A percentile compares a stretch with the other conserved stretches of the same genome.
Conservation (phyloP, 2,797 vertebrate species). For the Malacoctenus gilli region DNA sequence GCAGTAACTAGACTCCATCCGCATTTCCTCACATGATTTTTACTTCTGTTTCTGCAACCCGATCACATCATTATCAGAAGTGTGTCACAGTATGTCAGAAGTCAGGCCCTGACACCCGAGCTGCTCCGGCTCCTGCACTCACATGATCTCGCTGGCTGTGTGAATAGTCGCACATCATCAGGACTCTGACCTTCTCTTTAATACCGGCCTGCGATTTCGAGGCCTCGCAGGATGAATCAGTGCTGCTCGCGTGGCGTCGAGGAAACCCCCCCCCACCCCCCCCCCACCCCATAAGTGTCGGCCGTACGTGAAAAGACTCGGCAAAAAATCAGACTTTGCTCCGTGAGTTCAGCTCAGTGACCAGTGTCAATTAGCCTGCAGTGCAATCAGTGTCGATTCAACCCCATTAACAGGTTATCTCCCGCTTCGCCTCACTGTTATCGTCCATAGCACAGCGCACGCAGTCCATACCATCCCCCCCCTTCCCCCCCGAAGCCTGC, state of each 20-base stretch:
- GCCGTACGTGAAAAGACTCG: too few relatives aligned
- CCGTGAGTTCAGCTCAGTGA: neutral
- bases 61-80: neutral
- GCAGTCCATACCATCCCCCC: slow-evolving; percentile 41
- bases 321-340: too few relatives aligned
- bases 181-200: slow-evolving; percentile 10
- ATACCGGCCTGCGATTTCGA: neutral
- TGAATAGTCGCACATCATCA: slow-evolving; percentile 9
- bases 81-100: slow-evolving; percentile 16
- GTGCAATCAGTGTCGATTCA: slow-evolving; percentile 41
- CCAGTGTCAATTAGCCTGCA: slow-evolving; percentile 30
- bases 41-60: neutral
- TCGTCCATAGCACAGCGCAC: slow-evolving; percentile 35
- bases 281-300: too few relatives aligned
- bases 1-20: neutral
- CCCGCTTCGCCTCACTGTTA: slow-evolving; percentile 16
- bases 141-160: slow-evolving; percentile 1
- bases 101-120: slow-evolving; percentile 14
- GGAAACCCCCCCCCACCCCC: too few relatives aligned
- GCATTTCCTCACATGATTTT: neutral
- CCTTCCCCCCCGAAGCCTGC: slow-evolving; percentile 12
- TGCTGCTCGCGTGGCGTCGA: too few relatives aligned
- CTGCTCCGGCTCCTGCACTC: neutral
- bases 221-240: too few relatives aligned
- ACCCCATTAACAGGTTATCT: slow-evolving; percentile 36